Evolutionary conservation across 2,797 vertebrate species (phyloP), one percentile per base, ranked within the genome.

Genomic region (Adelosebastes latens): DNA sequence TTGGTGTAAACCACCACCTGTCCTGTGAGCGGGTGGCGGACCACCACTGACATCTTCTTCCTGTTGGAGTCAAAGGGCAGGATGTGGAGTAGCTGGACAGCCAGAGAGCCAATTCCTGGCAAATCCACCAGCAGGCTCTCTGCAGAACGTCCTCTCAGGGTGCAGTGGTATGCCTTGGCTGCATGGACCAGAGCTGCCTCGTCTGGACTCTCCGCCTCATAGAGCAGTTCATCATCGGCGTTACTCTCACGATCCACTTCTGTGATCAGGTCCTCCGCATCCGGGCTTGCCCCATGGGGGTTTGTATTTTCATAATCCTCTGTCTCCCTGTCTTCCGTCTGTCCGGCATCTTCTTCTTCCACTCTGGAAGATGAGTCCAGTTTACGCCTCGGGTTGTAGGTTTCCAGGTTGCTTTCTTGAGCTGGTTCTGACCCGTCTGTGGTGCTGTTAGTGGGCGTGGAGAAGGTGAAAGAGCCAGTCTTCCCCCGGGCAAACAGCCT

Each of bases 21-120:
- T 18, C 95, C 96, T 27, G 97, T 97, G 75, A 99, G 82, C 0
- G 98, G 98, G 83, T 99, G 98, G 6, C 97, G 96, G 69, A 99
- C 96, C 76, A 99, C 97, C 24, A 99, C 97, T 0, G 98, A 99
- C 98, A 99, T 99, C 79, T 97, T 96, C 82, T 97, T 99, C 49
- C 98, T 95, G 58, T 95, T 89, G 0, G 97, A 97, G 90, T 99
- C 97, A 32, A 99, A 99, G 34, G 98, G 97, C 75, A 99, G 91
- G 79, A 98, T 79, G 74, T 99, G 98, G 3, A 99, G 93, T 46
- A 99, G 95, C 32, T 95, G 96, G 67, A 99, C 96, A 0, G 88
- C 91, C 78, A 98, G 90, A 4, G 92, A 90, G 3, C 97, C 97
- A n/a, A 97, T 76, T 32, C 96, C 95, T 1, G 95, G 94, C 0